Percentiles rank a stretch among this genome's conserved stretches.
Evolutionary conservation across 2,888 invertebrate genomes (phyloP).

Genomic region (Athalia rosae): DNA sequence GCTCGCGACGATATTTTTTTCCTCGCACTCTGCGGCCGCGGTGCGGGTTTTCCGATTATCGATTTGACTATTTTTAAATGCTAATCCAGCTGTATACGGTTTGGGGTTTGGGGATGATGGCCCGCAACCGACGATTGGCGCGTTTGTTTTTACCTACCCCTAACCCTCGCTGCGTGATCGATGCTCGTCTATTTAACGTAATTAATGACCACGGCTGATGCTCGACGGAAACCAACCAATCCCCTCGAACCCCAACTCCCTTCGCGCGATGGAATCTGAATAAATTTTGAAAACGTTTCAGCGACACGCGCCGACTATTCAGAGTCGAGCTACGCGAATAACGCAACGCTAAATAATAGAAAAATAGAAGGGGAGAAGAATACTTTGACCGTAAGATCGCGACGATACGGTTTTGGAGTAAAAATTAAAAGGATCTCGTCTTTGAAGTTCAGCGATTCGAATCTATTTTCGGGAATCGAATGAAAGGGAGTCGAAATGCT

Average conservation of each 20-base stretch:
- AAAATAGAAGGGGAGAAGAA: too few species aligned
- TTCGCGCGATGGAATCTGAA: constrained; percentile 23
- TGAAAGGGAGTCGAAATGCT: background rate
- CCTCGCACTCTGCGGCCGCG: constrained; percentile 51
- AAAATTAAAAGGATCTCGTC: too few species aligned
- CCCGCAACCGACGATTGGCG: background rate
- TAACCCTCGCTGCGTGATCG: constrained; percentile 29
- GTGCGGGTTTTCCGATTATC: constrained; percentile 48
- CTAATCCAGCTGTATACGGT: background rate
- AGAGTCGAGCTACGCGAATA: too few species aligned
- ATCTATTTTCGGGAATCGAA: too few species aligned
- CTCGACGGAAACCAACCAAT: background rate
- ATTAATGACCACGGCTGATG: constrained; percentile 31
- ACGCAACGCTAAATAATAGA: too few species aligned
- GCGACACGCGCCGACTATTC: constrained; percentile 20
- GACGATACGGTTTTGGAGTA: too few species aligned
- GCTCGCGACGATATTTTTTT: constrained; percentile 63
- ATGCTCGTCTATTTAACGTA: constrained; percentile 42
- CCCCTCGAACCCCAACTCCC: background rate
- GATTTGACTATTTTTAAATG: constrained; percentile 45
- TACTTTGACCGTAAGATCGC: too few species aligned
- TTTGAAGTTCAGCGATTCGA: too few species aligned
- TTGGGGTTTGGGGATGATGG: too few species aligned
- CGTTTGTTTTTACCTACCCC: constrained; percentile 10
- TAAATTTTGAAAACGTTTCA: constrained; percentile 38